Evolutionary conservation across 2,113 vertebrate species (phyloP).

Genomic region (Lophotis ruficrista): DNA sequence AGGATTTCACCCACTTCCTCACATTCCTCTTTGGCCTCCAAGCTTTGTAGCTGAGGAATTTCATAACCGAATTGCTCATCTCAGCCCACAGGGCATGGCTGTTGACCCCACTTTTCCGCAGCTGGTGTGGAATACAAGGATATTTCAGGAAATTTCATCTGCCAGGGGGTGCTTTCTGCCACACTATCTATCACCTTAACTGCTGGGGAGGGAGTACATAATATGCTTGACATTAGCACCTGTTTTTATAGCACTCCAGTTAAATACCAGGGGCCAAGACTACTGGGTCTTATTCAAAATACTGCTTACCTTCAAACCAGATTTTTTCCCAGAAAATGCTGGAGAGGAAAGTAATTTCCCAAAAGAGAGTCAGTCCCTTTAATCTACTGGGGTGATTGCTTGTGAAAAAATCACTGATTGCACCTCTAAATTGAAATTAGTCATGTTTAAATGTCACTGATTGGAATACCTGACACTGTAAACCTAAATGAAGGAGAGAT

Average conservation of each 20-base stretch:
- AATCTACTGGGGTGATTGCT: background rate
- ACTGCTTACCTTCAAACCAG: background rate
- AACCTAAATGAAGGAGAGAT: constrained; percentile 17
- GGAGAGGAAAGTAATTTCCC: background rate
- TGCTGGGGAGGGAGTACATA: constrained; percentile 14
- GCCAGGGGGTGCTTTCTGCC: background rate
- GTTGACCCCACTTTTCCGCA: background rate
- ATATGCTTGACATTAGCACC: constrained; percentile 52
- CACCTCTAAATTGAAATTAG: constrained; percentile 32
- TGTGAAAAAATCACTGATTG: constrained; percentile 45
- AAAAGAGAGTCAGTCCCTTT: background rate
- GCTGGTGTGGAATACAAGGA: constrained; percentile 2
- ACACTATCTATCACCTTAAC: constrained; percentile 53
- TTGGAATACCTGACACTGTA: constrained; percentile 12
- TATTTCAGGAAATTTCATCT: constrained; percentile 54
- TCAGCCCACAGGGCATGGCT: constrained; percentile 15
- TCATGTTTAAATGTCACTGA: constrained; percentile 18
- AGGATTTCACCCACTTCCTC: background rate
- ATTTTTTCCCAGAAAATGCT: background rate
- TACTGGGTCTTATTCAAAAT: constrained; percentile 38
- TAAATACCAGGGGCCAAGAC: constrained; percentile 28
- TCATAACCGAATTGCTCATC: background rate
- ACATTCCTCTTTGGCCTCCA: background rate
- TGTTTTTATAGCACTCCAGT: constrained; percentile 42
- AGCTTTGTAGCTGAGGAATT: constrained; percentile 10